These are phyloP conservation scores for Scaptomyza caliginosa DNA, from an alignment of 2,888 invertebrate species.

Conservation along the genomic window DNA sequence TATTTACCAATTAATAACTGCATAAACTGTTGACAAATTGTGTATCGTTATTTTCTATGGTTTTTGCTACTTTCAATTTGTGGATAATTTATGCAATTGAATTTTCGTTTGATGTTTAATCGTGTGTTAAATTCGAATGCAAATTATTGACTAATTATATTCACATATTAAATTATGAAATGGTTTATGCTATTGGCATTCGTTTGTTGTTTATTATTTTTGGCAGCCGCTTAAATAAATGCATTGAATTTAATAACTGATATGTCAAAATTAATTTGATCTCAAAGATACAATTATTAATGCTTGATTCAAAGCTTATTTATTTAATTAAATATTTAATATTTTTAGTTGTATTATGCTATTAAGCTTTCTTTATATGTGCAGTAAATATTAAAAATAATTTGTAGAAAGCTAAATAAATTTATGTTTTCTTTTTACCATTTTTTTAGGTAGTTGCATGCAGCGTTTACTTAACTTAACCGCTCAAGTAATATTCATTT, in stretches of 20 bases:
- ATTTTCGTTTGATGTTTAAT: slow-evolving; percentile 45
- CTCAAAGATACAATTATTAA: too few relatives aligned
- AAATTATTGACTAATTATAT: slow-evolving; percentile 8
- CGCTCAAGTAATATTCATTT: slow-evolving; percentile 56
- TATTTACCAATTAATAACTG: background rate
- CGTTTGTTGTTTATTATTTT: slow-evolving; percentile 2
- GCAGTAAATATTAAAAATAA: background rate
- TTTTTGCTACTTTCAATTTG: background rate
- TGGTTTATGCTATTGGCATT: slow-evolving; percentile 5
- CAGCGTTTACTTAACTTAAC: slow-evolving; percentile 7
- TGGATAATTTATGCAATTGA: slow-evolving; percentile 45
- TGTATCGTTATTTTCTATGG: background rate
- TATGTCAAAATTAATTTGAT: too few relatives aligned
- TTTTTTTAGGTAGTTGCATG: background rate
- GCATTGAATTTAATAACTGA: too few relatives aligned
- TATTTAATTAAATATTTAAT: too few relatives aligned
- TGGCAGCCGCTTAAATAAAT: background rate
- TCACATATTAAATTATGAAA: slow-evolving; percentile 6
- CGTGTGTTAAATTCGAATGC: slow-evolving; percentile 19
- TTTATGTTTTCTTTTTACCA: background rate
- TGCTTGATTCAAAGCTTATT: too few relatives aligned
- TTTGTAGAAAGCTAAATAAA: background rate
- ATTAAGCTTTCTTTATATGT: background rate
- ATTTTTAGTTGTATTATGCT: too few relatives aligned
- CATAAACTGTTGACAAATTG: slow-evolving; percentile 10